Percentiles rank a stretch among this genome's conserved stretches.
Evolutionary conservation across 2,797 vertebrate genomes (phyloP).

Genomic region (Schizothorax lantsangensis): DNA sequence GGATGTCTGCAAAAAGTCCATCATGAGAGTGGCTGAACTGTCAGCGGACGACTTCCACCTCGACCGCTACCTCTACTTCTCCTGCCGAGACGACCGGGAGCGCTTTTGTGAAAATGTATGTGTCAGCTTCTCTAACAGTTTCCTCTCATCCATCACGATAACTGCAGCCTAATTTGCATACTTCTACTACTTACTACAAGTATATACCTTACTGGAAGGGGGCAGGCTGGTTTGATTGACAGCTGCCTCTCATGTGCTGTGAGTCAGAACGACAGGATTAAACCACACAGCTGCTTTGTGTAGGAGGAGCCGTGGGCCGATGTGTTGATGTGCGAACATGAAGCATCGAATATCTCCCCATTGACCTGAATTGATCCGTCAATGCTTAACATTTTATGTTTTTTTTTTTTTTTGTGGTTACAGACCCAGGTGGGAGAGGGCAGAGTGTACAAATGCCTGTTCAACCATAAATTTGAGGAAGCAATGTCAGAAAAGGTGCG

Average conservation of each 20-base stretch:
- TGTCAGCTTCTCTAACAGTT: background rate
- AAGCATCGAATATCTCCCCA: background rate
- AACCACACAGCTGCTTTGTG: background rate
- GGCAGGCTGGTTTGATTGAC: constrained; percentile 1
- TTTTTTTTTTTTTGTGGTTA: constrained; percentile 49
- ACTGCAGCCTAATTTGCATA: background rate
- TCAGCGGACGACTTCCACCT: constrained; percentile 96
- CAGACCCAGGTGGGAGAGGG: constrained; percentile 90
- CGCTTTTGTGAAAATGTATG: constrained; percentile 92
- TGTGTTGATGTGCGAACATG: background rate
- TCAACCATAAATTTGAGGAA: constrained; percentile 93
- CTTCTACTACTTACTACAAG: background rate
- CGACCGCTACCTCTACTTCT: constrained; percentile 93
- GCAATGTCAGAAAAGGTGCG: constrained; percentile 89
- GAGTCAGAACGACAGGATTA: constrained; percentile 25
- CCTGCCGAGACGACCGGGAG: constrained; percentile 93
- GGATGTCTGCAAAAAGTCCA: constrained; percentile 92
- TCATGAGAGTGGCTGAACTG: constrained; percentile 94
- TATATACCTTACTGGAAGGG: background rate
- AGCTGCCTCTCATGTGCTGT: constrained; percentile 13
- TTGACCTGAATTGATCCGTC: background rate
- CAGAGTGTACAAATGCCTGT: constrained; percentile 90
- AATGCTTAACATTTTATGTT: background rate
- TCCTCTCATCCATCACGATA: background rate
- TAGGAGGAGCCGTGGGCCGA: background rate